Conservation (phyloP, 1,140 invertebrate species). For the Drosophila serrata region DNA sequence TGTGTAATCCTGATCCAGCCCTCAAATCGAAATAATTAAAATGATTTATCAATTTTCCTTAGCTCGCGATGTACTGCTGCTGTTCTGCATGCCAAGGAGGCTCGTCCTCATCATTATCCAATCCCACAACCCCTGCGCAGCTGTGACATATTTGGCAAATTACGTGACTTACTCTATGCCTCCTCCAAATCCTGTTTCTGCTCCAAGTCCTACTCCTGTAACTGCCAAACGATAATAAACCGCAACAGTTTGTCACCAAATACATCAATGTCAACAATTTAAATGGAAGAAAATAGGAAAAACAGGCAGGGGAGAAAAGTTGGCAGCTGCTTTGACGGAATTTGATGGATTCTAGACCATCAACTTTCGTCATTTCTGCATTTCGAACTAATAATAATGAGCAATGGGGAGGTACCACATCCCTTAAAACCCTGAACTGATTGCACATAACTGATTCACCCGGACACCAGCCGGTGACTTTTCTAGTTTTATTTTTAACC, state of each 20-base stretch:
- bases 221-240: constrained; percentile 54
- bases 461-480: constrained; percentile 35
- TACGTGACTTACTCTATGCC: constrained; percentile 56
- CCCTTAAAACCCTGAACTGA: constrained; percentile 13
- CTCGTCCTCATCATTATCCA: constrained; percentile 31
- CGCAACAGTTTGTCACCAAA: constrained; percentile 80
- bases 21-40: constrained; percentile 59
- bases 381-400: constrained; percentile 58
- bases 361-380: constrained; percentile 56
- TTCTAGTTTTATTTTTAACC: constrained; percentile 47
- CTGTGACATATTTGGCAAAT: constrained; percentile 61
- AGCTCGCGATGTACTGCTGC: background rate
- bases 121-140: constrained; percentile 29
- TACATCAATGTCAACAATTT: constrained; percentile 77
- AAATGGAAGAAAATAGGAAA: constrained; percentile 12
- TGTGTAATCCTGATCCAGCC: constrained; percentile 1
- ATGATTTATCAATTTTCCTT: constrained; percentile 74
- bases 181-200: background rate
- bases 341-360: constrained; percentile 54
- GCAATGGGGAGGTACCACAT: background rate
- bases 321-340: constrained; percentile 43
- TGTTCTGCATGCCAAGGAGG: constrained; percentile 27
- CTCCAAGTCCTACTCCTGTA: background rate
- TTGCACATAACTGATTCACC: constrained; percentile 55
- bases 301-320: background rate